Evolutionary conservation across 1,140 invertebrate genomes (phyloP), one percentile per base, ranked within the genome.

Genomic region (Cotesia typhae): DNA sequence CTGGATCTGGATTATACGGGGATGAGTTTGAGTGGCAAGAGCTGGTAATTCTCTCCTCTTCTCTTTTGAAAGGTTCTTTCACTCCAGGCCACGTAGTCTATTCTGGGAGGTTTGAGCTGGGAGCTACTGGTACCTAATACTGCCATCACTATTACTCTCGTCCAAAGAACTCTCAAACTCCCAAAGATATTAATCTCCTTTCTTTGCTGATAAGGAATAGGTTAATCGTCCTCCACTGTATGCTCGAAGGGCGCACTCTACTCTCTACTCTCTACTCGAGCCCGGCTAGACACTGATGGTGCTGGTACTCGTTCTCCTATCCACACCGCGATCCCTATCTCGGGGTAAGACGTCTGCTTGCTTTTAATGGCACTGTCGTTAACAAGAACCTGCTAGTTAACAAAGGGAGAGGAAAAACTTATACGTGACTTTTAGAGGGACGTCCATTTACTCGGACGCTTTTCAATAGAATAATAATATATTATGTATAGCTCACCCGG

Each of bases 1-100:
- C 65, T 55, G 55, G 68, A 69, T 64, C 51, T 68, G 76, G 73
- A 82, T 82, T 80, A 80, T 76, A 80, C 76, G 70, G 52, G 70
- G 53, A 69, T 80, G 73, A 72, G 55, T 75, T 70, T 64, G 71
- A 72, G 65, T 72, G 38, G 55, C 28, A 72, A 61, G 55, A 72
- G 65, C 65, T 72, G 71, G 57, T 72, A 72, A 72, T 72, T 52
- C 36, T 57, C 70, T 28, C 14, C 41, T 28, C 20, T 12, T 53
- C 41, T 61, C 55, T 28, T 38, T 61, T 28, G 10, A 10, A 9
- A 28, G 59, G 51, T 60, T 47, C 53, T 65, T 66, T 47, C 10
- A 10, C 63, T 64, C 20, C 36, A 47, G 17, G 51, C 28, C 41
- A 36, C 52, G 35, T 17, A 20, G 14, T 67, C 14, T 36, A 59